Evolutionary conservation across 2,888 invertebrate genomes (phyloP), one percentile per base, ranked within the genome.

Genomic region (Epirrhoe tristata): DNA sequence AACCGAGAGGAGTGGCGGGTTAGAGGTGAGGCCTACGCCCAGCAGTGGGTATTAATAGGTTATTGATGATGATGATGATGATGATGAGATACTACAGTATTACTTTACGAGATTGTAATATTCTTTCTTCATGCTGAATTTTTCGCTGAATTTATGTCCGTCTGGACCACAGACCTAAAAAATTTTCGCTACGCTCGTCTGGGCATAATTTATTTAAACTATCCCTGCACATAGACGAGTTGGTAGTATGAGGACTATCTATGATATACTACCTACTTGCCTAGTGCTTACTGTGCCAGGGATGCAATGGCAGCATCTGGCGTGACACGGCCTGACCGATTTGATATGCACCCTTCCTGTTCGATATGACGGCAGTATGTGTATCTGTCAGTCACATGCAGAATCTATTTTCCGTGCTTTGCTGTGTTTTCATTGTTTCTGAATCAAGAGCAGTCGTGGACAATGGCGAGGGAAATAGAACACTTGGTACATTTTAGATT

Each of bases 301-400:
- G 51, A 65, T 57, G 59, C 53, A 43, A 56, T 58, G 66, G 67
- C 66, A 63, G 69, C 74, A 74, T 74, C 87, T 89, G 90, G 79
- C 76, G 72, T 81, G 86, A 88, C 89, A 87, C 73, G 76, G 78
- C 76, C 86, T 87, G 88, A 81, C 87, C 87, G 85, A 88, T 91
- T 91, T 89, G 87, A 86, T 90, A 91, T 90, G 89, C 91, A 90
- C 90, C 90, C 91, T 89, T 85, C 87, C 75, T 74, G 80, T 76
- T 78, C 79, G 77, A 79, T 79, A 72, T 76, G 77, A 77, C 76
- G 75, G 61, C 71, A 62, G 60, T 73, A 67, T 72, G 71, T 72
- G 71, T 73, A 67, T 69, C 74, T 74, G 74, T 72, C 74, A 73
- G 51, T 74, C 63, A 65, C 60, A 72, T 52, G 58, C 62, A 50